A percentile compares a stretch with the other conserved stretches of the same genome.
These are phyloP conservation scores for Ditula angustiorana DNA, from an alignment of 2,888 invertebrate genomes.

Conservation along the genomic window DNA sequence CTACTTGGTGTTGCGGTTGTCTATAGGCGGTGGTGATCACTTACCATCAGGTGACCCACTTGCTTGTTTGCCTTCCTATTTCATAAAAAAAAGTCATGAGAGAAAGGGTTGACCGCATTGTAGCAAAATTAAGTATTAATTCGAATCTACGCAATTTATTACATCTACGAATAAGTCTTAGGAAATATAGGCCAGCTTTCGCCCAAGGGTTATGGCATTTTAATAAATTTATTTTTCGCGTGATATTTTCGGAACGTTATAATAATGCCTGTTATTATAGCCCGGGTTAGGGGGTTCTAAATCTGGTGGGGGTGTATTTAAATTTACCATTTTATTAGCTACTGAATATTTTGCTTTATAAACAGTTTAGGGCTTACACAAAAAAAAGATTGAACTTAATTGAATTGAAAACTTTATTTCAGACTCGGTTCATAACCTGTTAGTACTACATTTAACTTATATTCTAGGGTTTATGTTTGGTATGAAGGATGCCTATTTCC, in stretches of 20 bases:
- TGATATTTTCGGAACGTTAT: slow-evolving; percentile 6
- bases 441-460: too few relatives aligned
- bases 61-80: too few relatives aligned
- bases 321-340: background rate
- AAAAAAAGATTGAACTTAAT: too few relatives aligned
- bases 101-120: too few relatives aligned
- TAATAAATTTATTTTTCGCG: slow-evolving; percentile 25
- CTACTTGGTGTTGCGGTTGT: too few relatives aligned
- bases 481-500: too few relatives aligned
- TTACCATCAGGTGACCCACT: too few relatives aligned
- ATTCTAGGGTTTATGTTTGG: too few relatives aligned
- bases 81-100: too few relatives aligned
- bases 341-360: background rate
- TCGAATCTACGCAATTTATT: background rate
- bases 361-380: background rate
- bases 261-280: background rate
- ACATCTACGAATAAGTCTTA: background rate
- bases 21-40: too few relatives aligned
- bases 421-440: too few relatives aligned
- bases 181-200: slow-evolving; percentile 15
- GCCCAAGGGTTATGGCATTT: slow-evolving; percentile 15
- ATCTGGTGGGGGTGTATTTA: background rate
- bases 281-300: background rate
- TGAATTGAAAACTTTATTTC: too few relatives aligned
- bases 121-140: background rate